Base-by-base conservation (phyloP, 2,888 invertebrate genomes). In the Terebella lapidaria region DNA sequence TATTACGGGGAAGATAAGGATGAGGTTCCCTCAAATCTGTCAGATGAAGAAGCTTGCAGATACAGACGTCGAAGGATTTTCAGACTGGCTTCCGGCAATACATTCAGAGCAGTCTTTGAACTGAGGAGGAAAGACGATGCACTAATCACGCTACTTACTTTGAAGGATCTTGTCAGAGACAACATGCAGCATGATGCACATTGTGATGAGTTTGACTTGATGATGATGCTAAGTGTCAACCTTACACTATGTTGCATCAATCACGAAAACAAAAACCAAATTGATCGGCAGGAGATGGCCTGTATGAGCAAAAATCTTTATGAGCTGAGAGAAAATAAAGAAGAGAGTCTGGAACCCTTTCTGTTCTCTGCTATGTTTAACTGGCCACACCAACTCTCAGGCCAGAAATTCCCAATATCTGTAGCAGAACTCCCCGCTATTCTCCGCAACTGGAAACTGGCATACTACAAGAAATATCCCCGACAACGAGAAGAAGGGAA, bases 391-490 rank as follows among this genome's bases (percentile, higher is more conserved):
- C 49, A 51, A 42, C 54, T 49, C 49, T 5, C 55, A 24, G 1
- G 35, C 24, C 22, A n/a, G 20, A 20, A 25, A 26, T 30, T 2
- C 18, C 25, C 35, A 24, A 24, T 45, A 45, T 22, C 45, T 5
- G 49, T 57, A n/a, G 46, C 26, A n/a, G 57, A 26, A 28, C 52
- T 71, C 25, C 49, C 51, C 47, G 64, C 64, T n/a, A 68, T 64
- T 22, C 47, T 69, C 27, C 53, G 42, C 3, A 55, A 64, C 28
- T 70, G 69, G 70, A 64, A 64, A 52, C 58, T 53, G 28, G 69
- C 71, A 20, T 71, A 69, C 59, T 58, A 59, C 22, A 62, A 54
- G 35, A 69, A 65, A 30, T 68, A 71, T 49, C 72, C 72, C n/a
- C 60, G 63, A 22, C 68, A 66, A 46, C 53, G 28, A 2, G 60